Evolutionary conservation across 1,140 invertebrate species (phyloP).

Genomic region (Dendroctonus valens): DNA sequence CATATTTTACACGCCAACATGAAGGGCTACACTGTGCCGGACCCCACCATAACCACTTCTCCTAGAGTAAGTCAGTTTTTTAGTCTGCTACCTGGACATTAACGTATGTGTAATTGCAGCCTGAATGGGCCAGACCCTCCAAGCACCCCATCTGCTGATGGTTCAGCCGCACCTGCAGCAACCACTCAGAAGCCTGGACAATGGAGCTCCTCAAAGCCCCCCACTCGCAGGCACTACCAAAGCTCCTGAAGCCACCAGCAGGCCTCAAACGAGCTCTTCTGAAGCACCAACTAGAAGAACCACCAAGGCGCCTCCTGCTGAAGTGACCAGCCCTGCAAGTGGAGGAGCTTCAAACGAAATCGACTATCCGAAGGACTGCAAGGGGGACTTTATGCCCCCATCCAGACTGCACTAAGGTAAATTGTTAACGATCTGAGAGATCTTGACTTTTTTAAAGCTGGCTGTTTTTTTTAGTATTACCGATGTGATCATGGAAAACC

Average conservation of each 20-base stretch:
- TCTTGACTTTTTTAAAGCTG: no score
- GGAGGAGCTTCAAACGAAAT: conserved; percentile 35
- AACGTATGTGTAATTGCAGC: conserved; percentile 52
- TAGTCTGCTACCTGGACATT: no score
- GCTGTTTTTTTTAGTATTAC: conserved; percentile 72
- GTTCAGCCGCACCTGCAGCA: no score
- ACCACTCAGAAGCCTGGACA: conserved; percentile 43
- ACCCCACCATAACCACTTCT: conserved; percentile 64
- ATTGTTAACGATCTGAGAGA: not conserved
- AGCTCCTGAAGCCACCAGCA: conserved; percentile 9
- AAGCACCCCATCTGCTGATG: conserved; percentile 57
- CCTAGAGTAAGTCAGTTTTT: conserved; percentile 69
- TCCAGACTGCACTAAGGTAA: conserved; percentile 62
- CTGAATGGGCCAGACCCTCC: conserved; percentile 69
- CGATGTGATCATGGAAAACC: conserved; percentile 74
- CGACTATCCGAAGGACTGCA: conserved; percentile 37
- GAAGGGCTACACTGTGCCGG: conserved; percentile 71
- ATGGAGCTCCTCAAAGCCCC: conserved; percentile 28
- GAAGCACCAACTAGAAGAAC: conserved; percentile 37
- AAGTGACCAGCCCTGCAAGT: not conserved
- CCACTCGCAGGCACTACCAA: conserved; percentile 31
- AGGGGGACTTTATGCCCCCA: conserved; percentile 65
- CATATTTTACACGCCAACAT: conserved; percentile 72
- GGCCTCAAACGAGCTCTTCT: conserved; percentile 14
- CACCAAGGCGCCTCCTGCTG: conserved; percentile 16